These are phyloP conservation scores for Petrolisthes manimaculis DNA, from an alignment of 2,888 invertebrate genomes.

Conservation along the genomic window DNA sequence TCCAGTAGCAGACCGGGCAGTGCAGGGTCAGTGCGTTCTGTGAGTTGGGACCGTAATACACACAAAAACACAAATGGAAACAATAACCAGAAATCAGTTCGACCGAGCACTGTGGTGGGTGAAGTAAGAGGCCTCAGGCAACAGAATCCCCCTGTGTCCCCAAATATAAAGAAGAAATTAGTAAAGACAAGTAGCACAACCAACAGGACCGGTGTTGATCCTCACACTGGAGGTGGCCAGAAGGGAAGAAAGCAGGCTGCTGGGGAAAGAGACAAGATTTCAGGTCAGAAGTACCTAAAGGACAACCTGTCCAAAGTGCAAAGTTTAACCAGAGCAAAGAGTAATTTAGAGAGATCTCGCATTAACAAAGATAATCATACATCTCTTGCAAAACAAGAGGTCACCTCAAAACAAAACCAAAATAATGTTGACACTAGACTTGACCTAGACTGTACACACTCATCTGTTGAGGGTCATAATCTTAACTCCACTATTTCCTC, in stretches of 20 bases:
- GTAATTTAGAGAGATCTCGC: constrained; percentile 9
- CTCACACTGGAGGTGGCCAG: neutral
- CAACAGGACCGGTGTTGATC: neutral
- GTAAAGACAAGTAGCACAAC: constrained; percentile 20
- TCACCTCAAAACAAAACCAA: neutral
- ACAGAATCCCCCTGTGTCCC: constrained; percentile 26
- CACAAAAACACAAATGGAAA: constrained; percentile 3
- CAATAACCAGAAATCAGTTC: constrained; percentile 5
- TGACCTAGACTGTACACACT: neutral
- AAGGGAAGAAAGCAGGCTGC: neutral
- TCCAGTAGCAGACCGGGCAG: constrained; percentile 1
- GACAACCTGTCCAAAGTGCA: neutral
- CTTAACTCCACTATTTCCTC: constrained; percentile 38
- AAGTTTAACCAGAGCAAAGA: constrained; percentile 18
- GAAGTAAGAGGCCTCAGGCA: constrained; percentile 22
- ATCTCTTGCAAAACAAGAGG: neutral
- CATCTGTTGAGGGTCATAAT: constrained; percentile 11
- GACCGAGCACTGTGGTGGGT: neutral
- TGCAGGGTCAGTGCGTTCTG: constrained; percentile 36
- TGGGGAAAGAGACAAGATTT: neutral
- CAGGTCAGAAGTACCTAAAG: neutral
- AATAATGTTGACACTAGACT: neutral
- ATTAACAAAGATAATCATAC: neutral
- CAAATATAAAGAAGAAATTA: constrained; percentile 30
- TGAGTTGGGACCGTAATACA: constrained; percentile 40